A percentile compares a stretch with the other conserved stretches of the same genome.
Conservation (phyloP, 92 coral and sea anemone species). For the Palythoa caribaeorum region DNA sequence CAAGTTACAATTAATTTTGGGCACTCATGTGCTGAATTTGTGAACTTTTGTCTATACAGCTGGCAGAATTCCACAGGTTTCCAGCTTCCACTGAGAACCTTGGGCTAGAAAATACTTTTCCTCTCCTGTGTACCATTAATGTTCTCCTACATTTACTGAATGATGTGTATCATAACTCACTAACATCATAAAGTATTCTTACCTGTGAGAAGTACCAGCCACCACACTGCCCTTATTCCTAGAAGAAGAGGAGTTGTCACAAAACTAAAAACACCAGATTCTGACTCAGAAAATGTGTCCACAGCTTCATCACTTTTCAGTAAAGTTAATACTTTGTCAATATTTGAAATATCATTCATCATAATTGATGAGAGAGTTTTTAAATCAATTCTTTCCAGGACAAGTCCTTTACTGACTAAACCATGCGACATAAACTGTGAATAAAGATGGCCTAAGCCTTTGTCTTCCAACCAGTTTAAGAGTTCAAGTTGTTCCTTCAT, state of each 20-base stretch:
- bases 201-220: conserved; percentile 14
- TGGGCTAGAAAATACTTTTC: too few species aligned
- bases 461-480: conserved; percentile 58
- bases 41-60: too few species aligned
- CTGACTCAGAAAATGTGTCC: not conserved
- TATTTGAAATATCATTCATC: conserved; percentile 19
- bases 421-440: conserved; percentile 30
- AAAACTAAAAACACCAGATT: not conserved
- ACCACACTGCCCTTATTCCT: conserved; percentile 23
- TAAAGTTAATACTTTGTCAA: conserved; percentile 39
- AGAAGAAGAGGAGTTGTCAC: not conserved
- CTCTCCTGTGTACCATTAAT: too few species aligned
- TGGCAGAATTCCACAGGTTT: too few species aligned
- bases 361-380: conserved; percentile 37
- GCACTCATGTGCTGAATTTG: too few species aligned
- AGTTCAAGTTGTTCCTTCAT: conserved; percentile 52
- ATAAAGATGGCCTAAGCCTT: conserved; percentile 49
- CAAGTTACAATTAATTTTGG: too few species aligned
- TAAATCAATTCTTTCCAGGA: conserved; percentile 41
- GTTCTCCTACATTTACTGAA: too few species aligned
- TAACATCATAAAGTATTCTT: not conserved
- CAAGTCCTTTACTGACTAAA: conserved; percentile 19
- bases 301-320: conserved; percentile 6
- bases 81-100: too few species aligned
- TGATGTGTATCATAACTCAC: too few species aligned